Evolutionary conservation across 64 coral and sea anemone species (phyloP), one percentile per base, ranked within the genome.

Genomic region (Dendronephthya gigantea): DNA sequence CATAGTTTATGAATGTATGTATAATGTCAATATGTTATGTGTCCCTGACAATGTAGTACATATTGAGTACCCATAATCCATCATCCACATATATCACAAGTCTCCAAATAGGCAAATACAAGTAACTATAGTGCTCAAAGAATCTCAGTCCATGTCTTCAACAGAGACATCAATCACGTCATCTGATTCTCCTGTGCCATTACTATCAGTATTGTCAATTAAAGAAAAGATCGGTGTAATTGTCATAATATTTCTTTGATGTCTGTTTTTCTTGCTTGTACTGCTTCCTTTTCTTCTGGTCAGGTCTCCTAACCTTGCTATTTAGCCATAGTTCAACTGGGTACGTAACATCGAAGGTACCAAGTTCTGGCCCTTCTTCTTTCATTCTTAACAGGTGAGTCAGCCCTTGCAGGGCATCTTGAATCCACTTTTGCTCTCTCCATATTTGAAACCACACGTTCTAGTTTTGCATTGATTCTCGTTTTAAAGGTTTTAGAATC

Each of bases 381-480:
- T 34, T 27, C 3, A 76, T 37, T 37, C 69, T 76, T 13, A 76
- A 30, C 11, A 76, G 10, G 31, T 76, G 11, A 22, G 69, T 76
- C 17, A 76, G 35, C 29, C 69, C 9, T 13, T 37, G 10, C 31
- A 76, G 69, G 35, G 17, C 35, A 37, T 76, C 69, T 76, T 34
- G 35, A 31, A 37, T 76, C 69, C 10, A 15, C 25, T 37, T 76
- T 76, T 76, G 69, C 25, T 76, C 69, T 31, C 35, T 37, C 2
- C n/a, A 76, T 13, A 13, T 34, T 34, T 27, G 4, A 76, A 76
- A 76, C 5, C 35, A 76, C 2, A 3, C 69, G 69, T 34, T 76
- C 69, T 37, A 76, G 69, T 76, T 37, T 76, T 34, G 69, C 69
- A 76, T 76, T 76, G 35, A n/a, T n/a, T n/a, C n/a, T n/a, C n/a